These are phyloP conservation scores for Eulacestoma nigropectus DNA, from an alignment of 2,113 vertebrate genomes.

Conservation along the genomic window DNA sequence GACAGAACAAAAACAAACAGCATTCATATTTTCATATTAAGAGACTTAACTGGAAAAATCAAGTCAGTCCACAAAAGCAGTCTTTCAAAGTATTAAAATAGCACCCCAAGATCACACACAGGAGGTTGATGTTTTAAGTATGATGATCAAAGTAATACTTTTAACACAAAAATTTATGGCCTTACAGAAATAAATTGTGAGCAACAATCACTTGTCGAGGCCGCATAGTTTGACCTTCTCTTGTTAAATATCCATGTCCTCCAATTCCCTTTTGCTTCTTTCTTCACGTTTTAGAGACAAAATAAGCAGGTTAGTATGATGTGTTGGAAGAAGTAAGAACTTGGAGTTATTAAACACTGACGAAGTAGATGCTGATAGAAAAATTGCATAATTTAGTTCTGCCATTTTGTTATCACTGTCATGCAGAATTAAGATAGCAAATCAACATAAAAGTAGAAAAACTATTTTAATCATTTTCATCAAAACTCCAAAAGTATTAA, in stretches of 20 bases:
- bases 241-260: background rate
- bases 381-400: background rate
- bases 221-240: background rate
- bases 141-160: background rate
- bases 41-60: background rate
- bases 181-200: background rate
- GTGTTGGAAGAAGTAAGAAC: background rate
- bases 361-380: background rate
- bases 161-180: background rate
- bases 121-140: background rate
- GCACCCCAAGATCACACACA: background rate
- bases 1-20: background rate
- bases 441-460: background rate
- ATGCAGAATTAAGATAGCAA: background rate
- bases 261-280: background rate
- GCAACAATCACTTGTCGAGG: background rate
- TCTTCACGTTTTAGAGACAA: background rate
- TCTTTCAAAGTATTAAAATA: background rate
- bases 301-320: background rate
- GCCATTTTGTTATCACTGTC: background rate
- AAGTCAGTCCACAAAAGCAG: background rate
- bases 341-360: background rate
- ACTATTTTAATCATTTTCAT: background rate
- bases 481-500: background rate
- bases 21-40: background rate